These are phyloP conservation scores for Eupsilia transversa DNA, from an alignment of 2,888 invertebrate species.

Conservation along the genomic window DNA sequence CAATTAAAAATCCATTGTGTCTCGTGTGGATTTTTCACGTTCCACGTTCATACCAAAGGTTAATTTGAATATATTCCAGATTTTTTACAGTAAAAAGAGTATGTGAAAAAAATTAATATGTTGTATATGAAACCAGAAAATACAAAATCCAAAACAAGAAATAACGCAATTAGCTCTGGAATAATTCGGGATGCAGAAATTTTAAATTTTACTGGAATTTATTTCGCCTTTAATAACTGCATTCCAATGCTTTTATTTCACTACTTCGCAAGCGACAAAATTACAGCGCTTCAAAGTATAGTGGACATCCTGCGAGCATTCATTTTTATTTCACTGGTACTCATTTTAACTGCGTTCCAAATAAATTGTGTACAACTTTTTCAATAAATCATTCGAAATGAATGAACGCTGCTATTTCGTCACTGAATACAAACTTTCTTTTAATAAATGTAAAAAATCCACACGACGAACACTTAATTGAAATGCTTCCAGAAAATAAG, in stretches of 20 bases:
- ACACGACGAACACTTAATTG: conserved; percentile 37
- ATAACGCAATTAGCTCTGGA: no score
- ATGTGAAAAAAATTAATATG: not conserved
- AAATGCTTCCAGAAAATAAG: conserved; percentile 53
- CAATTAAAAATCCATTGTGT: no score
- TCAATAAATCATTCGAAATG: conserved; percentile 9
- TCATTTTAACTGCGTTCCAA: not conserved
- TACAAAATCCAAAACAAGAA: not conserved
- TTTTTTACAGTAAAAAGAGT: not conserved
- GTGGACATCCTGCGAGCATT: not conserved
- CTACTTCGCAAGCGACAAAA: not conserved
- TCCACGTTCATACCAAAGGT: no score
- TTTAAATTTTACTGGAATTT: not conserved
- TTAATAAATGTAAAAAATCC: conserved; percentile 7
- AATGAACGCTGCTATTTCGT: conserved; percentile 2
- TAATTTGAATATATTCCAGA: no score
- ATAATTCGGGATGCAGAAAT: not conserved
- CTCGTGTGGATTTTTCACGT: no score
- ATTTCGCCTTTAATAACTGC: not conserved
- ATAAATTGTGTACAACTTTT: conserved; percentile 11
- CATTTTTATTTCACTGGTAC: conserved; percentile 10
- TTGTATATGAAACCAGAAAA: not conserved
- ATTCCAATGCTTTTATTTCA: conserved; percentile 1
- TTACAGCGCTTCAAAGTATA: not conserved
- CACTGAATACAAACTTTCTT: conserved; percentile 10